Percentiles rank a stretch among this genome's conserved stretches.
Conservation (phyloP, 1,140 invertebrate species). For the Megathymus violae region DNA sequence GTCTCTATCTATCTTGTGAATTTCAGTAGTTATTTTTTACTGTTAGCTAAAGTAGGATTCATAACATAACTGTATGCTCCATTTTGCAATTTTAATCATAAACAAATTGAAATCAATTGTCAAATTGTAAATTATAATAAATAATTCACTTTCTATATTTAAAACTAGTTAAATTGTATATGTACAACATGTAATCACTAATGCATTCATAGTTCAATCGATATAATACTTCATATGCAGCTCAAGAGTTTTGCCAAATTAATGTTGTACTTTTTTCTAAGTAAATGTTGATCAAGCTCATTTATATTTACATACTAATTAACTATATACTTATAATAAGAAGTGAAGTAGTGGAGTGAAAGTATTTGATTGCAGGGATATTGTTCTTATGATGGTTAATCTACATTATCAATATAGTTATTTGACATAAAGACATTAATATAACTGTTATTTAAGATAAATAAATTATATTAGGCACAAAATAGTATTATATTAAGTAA, state of each 20-base stretch:
- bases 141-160: not conserved
- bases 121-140: not conserved
- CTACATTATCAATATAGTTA: constrained; percentile 13
- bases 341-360: constrained; percentile 6
- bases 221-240: constrained; percentile 38
- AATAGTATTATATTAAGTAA: not conserved
- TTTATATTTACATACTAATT: constrained; percentile 16
- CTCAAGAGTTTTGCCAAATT: constrained; percentile 76
- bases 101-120: not conserved
- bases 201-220: constrained; percentile 1
- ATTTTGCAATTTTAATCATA: not conserved
- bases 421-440: constrained; percentile 25
- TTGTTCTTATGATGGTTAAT: constrained; percentile 21
- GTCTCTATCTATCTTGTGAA: constrained; percentile 40
- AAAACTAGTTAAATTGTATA: not conserved
- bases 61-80: not conserved
- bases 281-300: constrained; percentile 27
- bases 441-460: constrained; percentile 12
- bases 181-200: not conserved
- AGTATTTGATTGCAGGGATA: constrained; percentile 29
- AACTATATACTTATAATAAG: constrained; percentile 20
- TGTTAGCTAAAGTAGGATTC: constrained; percentile 15
- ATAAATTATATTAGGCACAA: constrained; percentile 14
- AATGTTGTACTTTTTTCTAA: constrained; percentile 47
- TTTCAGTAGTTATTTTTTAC: constrained; percentile 31